Conservation (phyloP, 2,888 invertebrate genomes). For the Scaptodrosophila latifasciaeformis region DNA sequence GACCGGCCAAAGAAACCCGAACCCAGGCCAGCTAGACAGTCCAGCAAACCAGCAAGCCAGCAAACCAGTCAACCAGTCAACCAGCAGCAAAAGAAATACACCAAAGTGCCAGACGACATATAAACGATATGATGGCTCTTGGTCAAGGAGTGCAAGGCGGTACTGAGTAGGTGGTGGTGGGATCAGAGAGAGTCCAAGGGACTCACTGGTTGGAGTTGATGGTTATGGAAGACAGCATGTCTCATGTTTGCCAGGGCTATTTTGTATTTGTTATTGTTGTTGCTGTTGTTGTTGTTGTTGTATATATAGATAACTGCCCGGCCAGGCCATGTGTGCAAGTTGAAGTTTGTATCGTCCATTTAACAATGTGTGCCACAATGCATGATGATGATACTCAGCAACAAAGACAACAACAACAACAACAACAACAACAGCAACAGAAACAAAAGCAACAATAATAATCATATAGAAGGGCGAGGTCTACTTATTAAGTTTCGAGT, state of each 20-base stretch:
- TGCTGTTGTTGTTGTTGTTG: conserved; percentile 17
- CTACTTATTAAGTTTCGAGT: too few species aligned
- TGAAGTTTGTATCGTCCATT: conserved; percentile 67
- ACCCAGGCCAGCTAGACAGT: too few species aligned
- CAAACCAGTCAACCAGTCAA: too few species aligned
- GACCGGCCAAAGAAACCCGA: too few species aligned
- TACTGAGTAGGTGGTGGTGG: neutral
- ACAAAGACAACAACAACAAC: conserved; percentile 18
- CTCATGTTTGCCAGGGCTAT: conserved; percentile 6
- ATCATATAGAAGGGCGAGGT: conserved; percentile 8
- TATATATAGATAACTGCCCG: neutral
- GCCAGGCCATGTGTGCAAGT: conserved; percentile 19
- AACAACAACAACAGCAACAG: conserved; percentile 9
- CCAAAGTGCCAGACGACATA: conserved; percentile 46
- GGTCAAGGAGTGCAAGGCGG: neutral
- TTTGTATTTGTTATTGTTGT: conserved; percentile 4
- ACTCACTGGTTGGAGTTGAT: too few species aligned
- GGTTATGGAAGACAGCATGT: neutral
- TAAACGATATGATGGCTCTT: neutral
- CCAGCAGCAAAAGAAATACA: conserved; percentile 12
- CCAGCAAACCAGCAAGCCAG: too few species aligned
- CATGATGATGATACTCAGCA: conserved; percentile 42
- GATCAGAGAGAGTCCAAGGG: too few species aligned
- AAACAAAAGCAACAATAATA: conserved; percentile 1
- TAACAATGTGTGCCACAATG: conserved; percentile 65